Percentiles rank a stretch among this genome's conserved stretches.
Conservation (phyloP, 2,888 invertebrate species). For the Tricholauxania praeusta region DNA sequence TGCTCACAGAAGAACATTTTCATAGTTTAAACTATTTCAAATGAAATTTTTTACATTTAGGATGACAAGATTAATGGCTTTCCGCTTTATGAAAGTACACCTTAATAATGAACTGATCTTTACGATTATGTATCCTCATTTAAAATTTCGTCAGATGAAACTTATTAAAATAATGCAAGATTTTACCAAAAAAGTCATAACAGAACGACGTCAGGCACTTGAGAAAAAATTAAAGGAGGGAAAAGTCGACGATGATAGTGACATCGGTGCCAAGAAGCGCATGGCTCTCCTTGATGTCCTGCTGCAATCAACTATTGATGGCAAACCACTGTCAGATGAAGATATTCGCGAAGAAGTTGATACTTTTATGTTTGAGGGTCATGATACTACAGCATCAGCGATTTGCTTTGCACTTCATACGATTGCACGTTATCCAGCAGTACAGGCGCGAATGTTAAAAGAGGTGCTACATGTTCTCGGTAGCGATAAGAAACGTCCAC, state of each 20-base stretch:
- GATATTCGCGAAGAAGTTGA: constrained; percentile 78
- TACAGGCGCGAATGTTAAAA: constrained; percentile 56
- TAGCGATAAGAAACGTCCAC: constrained; percentile 46
- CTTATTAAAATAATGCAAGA: constrained; percentile 58
- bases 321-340: constrained; percentile 70
- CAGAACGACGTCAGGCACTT: constrained; percentile 53
- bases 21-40: background rate
- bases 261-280: constrained; percentile 71
- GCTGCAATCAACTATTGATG: constrained; percentile 72
- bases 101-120: constrained; percentile 54
- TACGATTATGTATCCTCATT: constrained; percentile 48
- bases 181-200: constrained; percentile 61
- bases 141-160: constrained; percentile 50
- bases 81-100: constrained; percentile 55
- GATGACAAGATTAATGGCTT: constrained; percentile 53
- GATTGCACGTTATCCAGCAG: constrained; percentile 57
- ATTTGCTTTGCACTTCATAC: constrained; percentile 56
- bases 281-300: constrained; percentile 77
- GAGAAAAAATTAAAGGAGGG: constrained; percentile 39
- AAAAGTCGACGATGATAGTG: constrained; percentile 44
- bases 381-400: constrained; percentile 63
- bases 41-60: constrained; percentile 40
- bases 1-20: constrained; percentile 3
- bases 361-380: constrained; percentile 77
- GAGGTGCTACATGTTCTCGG: constrained; percentile 57